Evolutionary conservation across 2,113 vertebrate genomes (phyloP), one percentile per base, ranked within the genome.

Genomic region (Strix uralensis): DNA sequence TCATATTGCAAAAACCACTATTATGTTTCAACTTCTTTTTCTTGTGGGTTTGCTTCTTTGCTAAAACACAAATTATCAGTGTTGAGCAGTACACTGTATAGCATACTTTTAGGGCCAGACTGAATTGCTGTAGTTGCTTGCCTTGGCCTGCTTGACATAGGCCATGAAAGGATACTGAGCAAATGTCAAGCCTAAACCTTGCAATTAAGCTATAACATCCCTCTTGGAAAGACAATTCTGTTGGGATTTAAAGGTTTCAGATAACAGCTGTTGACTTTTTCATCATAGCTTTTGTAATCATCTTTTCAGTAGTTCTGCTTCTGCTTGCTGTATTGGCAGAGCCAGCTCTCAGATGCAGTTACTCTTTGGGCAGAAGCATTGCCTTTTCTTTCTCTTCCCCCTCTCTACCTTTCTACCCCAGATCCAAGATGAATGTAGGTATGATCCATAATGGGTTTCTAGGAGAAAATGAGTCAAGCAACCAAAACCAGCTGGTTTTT

Each of bases 301-400:
- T 71, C 42, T 87, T 57, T 49, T 92, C 49, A 69, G 0, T 2
- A 62, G 11, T 44, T 88, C 34, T 87, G 20, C 29, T 65, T 32
- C n/a, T 6, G 5, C 51, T 79, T 69, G 44, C 49, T 26, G 9
- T 21, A 10, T 3, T 46, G 75, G 46, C 58, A 81, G 49, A 54
- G 51, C 0, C 1, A 57, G 47, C 5, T 57, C 42, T 58, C 49
- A 23, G 40, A 27, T 1, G 2, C 0, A 2, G 38, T n/a, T 44
- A 7, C 9, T 57, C 49, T 52, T 44, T 2, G 62, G 38, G 51
- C 27, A 84, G 22, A 54, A 70, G 15, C 13, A 19, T 15, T 54
- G 25, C 11, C 9, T 36, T 44, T n/a, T 57, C 59, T 65, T 54
- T 46, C 66, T 25, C 7, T 75, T 36, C 7, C 5, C 15, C 5